phyloP scores from a whole-genome alignment of 37 sponge, comb jelly and placozoan genomes.

The Lycopodina hypogea region DNA sequence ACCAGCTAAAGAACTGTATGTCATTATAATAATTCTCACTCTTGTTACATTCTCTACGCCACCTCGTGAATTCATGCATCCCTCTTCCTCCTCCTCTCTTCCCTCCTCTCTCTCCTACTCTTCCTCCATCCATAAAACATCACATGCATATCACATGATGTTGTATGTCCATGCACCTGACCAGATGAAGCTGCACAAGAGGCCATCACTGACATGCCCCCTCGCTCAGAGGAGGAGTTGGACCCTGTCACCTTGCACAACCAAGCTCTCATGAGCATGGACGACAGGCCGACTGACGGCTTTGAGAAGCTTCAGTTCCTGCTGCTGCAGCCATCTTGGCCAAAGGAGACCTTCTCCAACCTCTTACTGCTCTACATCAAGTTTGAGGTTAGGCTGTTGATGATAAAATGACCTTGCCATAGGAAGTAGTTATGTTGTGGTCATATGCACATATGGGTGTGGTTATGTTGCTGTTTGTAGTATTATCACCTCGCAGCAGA shows the following conservation, averaged over 20 bases:
- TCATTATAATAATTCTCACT: background rate
- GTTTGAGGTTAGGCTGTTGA: conserved; percentile 58
- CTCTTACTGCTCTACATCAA: conserved; percentile 93
- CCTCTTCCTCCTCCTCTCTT: background rate
- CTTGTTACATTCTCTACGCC: background rate
- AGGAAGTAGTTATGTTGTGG: background rate
- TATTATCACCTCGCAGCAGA: conserved; percentile 98
- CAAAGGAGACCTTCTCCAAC: conserved; percentile 95
- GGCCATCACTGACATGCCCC: conserved; percentile 98
- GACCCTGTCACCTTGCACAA: conserved; percentile 96
- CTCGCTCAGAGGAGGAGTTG: conserved; percentile 93
- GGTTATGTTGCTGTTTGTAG: conserved; percentile 17
- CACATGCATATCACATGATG: background rate
- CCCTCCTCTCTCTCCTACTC: background rate
- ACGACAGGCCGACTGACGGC: conserved; percentile 84
- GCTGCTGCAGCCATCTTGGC: conserved; percentile 91
- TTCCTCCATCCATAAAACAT: too few species aligned
- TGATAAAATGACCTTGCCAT: background rate
- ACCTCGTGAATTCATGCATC: background rate
- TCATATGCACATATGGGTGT: background rate
- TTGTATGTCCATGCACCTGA: background rate
- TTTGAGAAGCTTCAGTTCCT: conserved; percentile 99
- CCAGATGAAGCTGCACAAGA: conserved; percentile 86
- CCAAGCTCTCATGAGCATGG: conserved; percentile 97
- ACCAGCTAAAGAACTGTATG: conserved; percentile 95